Percentiles rank a stretch among this genome's conserved stretches.
These are phyloP conservation scores for Drosophila sordidula DNA, from an alignment of 2,888 invertebrate genomes.

Conservation along the genomic window DNA sequence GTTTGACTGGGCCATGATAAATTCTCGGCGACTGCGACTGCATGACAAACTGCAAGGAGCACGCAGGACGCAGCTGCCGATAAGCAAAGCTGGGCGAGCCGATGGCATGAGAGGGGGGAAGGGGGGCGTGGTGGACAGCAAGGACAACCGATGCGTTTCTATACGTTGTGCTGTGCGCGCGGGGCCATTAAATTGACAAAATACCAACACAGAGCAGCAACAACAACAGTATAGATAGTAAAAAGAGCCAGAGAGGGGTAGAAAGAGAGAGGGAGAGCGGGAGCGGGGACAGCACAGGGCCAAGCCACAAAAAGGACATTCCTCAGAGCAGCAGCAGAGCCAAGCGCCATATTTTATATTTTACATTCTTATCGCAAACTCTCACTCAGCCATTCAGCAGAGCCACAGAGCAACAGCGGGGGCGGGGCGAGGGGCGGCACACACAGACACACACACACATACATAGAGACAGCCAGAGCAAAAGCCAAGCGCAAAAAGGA, in stretches of 20 bases:
- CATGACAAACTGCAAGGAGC: slow-evolving; percentile 81
- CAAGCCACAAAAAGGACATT: slow-evolving; percentile 84
- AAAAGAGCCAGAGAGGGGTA: slow-evolving; percentile 4
- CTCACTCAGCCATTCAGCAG: slow-evolving; percentile 77
- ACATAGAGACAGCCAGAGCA: slow-evolving; percentile 17
- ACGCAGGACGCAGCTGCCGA: slow-evolving; percentile 73
- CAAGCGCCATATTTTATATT: slow-evolving; percentile 84
- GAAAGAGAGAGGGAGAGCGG: slow-evolving; percentile 4
- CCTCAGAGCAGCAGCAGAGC: slow-evolving; percentile 71
- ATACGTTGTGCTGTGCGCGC: slow-evolving; percentile 49
- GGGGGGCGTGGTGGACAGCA: slow-evolving; percentile 4
- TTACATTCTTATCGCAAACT: slow-evolving; percentile 85
- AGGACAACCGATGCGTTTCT: slow-evolving; percentile 52
- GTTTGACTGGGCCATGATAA: slow-evolving; percentile 76
- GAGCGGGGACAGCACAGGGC: slow-evolving; percentile 15
- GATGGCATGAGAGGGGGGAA: not conserved
- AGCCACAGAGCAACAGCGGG: slow-evolving; percentile 7
- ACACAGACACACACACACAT: slow-evolving; percentile 22
- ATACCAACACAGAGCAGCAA: slow-evolving; percentile 69
- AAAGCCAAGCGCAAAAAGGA: slow-evolving; percentile 59
- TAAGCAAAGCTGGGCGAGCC: slow-evolving; percentile 59
- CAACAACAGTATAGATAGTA: slow-evolving; percentile 48
- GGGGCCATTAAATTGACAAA: slow-evolving; percentile 79
- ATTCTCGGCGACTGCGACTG: slow-evolving; percentile 71
- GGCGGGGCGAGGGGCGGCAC: slow-evolving; percentile 1